A percentile compares a stretch with the other conserved stretches of the same genome.
phyloP scores from a whole-genome alignment of 2,113 vertebrate species.

The Sclerurus mexicanus region DNA sequence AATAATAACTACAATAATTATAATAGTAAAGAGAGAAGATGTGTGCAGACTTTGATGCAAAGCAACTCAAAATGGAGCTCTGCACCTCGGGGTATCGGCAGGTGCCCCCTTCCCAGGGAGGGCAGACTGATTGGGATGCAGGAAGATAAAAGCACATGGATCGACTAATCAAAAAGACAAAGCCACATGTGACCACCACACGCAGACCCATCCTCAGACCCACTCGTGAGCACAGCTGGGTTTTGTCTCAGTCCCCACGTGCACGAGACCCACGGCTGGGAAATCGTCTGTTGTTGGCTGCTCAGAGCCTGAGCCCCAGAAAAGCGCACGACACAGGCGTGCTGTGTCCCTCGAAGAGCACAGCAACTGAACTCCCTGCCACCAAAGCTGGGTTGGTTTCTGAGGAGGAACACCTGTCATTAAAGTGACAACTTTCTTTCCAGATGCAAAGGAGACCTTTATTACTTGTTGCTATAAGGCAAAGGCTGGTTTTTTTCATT shows the following conservation, averaged over 20 bases:
- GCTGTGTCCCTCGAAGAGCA: neutral
- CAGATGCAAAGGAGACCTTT: neutral
- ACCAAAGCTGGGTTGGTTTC: neutral
- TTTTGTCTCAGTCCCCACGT: neutral
- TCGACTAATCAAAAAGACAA: neutral
- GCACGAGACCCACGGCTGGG: neutral
- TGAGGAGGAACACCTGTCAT: neutral
- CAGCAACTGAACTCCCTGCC: neutral
- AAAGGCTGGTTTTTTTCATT: neutral
- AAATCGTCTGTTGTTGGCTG: neutral
- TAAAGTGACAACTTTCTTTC: neutral
- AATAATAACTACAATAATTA: neutral
- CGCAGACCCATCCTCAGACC: accelerated
- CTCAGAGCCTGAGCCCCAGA: neutral
- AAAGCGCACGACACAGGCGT: neutral
- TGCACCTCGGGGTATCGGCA: accelerated
- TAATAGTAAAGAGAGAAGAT: neutral
- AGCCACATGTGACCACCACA: neutral
- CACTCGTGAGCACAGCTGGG: neutral
- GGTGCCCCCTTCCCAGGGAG: neutral
- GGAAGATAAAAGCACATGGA: neutral
- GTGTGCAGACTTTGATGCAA: neutral
- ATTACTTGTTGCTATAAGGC: neutral
- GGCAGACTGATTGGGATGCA: neutral
- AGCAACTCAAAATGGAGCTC: neutral